These are phyloP conservation scores for Pterophyllum scalare DNA, from an alignment of 2,113 vertebrate genomes.

Conservation along the genomic window DNA sequence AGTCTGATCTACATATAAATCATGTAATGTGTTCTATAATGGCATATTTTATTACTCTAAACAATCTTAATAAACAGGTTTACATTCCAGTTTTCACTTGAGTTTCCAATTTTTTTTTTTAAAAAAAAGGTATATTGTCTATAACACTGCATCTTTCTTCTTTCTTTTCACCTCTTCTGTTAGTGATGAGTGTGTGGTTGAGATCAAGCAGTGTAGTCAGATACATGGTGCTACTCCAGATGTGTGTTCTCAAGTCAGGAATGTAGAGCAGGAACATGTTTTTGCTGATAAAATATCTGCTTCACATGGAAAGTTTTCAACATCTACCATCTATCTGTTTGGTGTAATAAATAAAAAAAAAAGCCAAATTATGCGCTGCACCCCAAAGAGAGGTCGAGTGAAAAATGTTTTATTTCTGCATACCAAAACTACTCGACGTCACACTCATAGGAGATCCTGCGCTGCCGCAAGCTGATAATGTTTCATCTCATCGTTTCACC, in stretches of 20 bases:
- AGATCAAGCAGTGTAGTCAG: conserved; percentile 23
- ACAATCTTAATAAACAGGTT: not conserved
- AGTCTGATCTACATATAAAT: not conserved
- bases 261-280: conserved; percentile 45
- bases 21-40: not conserved
- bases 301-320: conserved; percentile 31
- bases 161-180: not conserved
- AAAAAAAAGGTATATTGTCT: not conserved
- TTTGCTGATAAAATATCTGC: conserved; percentile 64
- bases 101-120: not conserved
- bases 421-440: not conserved
- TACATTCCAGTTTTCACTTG: not conserved
- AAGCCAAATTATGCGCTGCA: not conserved
- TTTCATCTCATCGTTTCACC: not conserved
- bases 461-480: not conserved
- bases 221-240: conserved; percentile 67
- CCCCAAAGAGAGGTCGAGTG: not conserved
- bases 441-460: not conserved
- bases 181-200: conserved; percentile 18
- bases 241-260: conserved; percentile 65
- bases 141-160: not conserved
- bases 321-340: conserved; percentile 8
- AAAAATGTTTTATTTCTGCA: not conserved
- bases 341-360: conserved; percentile 3
- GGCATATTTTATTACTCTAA: not conserved